These are phyloP conservation scores for Anorthoa munda DNA, from an alignment of 2,888 invertebrate genomes.

Conservation along the genomic window DNA sequence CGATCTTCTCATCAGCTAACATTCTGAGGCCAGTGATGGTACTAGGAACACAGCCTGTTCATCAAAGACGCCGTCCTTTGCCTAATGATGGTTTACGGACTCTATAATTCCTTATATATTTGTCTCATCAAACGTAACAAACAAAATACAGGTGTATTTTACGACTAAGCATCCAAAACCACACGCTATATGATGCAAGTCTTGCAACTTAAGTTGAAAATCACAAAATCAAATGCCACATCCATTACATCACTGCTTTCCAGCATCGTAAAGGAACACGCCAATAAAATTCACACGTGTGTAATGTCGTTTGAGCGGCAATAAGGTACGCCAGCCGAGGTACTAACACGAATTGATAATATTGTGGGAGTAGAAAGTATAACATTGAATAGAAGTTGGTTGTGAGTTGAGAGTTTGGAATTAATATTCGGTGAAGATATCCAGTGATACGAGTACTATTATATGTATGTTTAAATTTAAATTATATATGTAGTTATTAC, in stretches of 20 bases:
- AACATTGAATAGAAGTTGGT: neutral
- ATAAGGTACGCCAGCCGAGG: constrained; percentile 15
- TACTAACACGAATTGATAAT: constrained; percentile 14
- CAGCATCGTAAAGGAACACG: neutral
- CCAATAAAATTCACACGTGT: constrained; percentile 21
- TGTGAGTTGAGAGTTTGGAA: neutral
- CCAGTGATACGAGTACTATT: no score
- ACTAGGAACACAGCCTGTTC: no score
- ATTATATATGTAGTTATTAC: no score
- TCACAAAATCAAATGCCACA: neutral
- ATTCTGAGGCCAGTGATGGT: no score
- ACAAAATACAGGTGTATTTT: no score
- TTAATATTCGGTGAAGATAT: neutral
- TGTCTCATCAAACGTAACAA: no score
- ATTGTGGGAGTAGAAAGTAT: neutral
- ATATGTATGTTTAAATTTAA: neutral
- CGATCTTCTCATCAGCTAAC: no score
- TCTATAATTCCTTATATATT: no score
- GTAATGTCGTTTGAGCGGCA: constrained; percentile 2
- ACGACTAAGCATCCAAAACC: neutral
- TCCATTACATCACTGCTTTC: neutral
- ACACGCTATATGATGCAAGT: no score
- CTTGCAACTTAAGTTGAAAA: no score
- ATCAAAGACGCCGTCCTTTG: no score
- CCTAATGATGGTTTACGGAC: no score